Conservation (phyloP, 2,888 invertebrate species). For the Himalopsyche tibetana region DNA sequence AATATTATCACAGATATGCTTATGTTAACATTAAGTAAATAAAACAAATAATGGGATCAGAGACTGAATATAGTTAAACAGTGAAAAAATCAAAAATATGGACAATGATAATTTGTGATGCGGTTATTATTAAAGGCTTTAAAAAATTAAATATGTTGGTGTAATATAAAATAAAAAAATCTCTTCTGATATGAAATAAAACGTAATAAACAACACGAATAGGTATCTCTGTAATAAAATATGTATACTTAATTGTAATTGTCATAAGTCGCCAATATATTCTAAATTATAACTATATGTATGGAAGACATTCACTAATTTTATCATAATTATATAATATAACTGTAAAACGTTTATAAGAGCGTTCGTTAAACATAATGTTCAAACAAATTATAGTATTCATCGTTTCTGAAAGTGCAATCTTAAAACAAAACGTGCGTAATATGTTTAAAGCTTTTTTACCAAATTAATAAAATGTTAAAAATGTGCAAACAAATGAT, state of each 20-base stretch:
- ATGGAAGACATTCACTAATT: not conserved
- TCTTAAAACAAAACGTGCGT: constrained; percentile 43
- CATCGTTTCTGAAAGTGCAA: constrained; percentile 20
- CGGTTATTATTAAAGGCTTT: too few species aligned
- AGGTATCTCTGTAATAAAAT: too few species aligned
- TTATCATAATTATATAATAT: not conserved
- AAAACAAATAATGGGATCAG: too few species aligned
- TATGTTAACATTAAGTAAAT: not conserved
- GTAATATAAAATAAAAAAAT: too few species aligned
- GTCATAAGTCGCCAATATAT: not conserved
- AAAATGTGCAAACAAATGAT: constrained; percentile 19
- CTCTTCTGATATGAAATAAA: too few species aligned
- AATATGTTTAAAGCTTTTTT: constrained; percentile 42
- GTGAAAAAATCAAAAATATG: too few species aligned
- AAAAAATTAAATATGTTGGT: too few species aligned
- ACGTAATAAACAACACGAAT: too few species aligned
- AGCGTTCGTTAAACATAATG: not conserved
- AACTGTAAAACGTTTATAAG: not conserved
- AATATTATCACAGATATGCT: constrained; percentile 13
- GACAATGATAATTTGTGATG: too few species aligned
- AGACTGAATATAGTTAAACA: too few species aligned
- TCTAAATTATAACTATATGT: not conserved
- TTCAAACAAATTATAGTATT: not conserved
- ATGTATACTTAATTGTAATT: too few species aligned
- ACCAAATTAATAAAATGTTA: constrained; percentile 37